A percentile compares a stretch with the other conserved stretches of the same genome.
Evolutionary conservation across 2,797 vertebrate species (phyloP).

Genomic region (Sebastes steindachneri): DNA sequence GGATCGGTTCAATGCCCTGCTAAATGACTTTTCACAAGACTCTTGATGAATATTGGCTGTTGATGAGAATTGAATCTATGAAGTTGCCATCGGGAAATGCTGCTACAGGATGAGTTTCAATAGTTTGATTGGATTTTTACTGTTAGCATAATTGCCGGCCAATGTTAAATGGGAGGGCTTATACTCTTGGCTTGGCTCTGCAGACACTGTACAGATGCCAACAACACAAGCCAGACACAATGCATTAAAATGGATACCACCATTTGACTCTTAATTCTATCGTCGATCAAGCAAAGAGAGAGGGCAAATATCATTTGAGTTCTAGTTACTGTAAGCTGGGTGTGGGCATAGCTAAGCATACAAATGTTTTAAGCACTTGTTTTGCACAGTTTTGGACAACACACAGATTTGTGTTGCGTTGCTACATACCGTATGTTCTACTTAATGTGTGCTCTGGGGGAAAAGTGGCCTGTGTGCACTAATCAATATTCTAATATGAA

Average conservation of each 20-base stretch:
- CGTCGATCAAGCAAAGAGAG: no score
- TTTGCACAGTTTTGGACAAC: no score
- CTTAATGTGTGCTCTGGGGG: no score
- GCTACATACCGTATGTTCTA: no score
- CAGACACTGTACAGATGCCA: not conserved
- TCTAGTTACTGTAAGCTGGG: no score
- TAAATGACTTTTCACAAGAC: conserved; percentile 3
- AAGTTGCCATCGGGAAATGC: not conserved
- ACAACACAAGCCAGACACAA: not conserved
- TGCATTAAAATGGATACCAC: not conserved
- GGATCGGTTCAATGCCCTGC: not conserved
- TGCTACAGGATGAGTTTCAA: conserved; percentile 15
- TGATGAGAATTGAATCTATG: not conserved
- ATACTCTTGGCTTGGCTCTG: not conserved
- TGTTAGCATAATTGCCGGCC: conserved; percentile 38
- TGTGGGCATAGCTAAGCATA: no score
- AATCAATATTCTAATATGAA: no score
- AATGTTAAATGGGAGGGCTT: conserved; percentile 7
- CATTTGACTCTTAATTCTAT: no score
- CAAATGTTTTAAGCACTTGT: no score
- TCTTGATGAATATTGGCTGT: conserved; percentile 21
- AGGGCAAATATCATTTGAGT: no score
- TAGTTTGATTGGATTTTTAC: conserved; percentile 44
- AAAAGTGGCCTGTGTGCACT: no score
- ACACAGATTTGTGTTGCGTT: no score